Evolutionary conservation across 2,797 vertebrate genomes (phyloP), one percentile per base, ranked within the genome.

Genomic region (Zonotrichia albicollis): DNA sequence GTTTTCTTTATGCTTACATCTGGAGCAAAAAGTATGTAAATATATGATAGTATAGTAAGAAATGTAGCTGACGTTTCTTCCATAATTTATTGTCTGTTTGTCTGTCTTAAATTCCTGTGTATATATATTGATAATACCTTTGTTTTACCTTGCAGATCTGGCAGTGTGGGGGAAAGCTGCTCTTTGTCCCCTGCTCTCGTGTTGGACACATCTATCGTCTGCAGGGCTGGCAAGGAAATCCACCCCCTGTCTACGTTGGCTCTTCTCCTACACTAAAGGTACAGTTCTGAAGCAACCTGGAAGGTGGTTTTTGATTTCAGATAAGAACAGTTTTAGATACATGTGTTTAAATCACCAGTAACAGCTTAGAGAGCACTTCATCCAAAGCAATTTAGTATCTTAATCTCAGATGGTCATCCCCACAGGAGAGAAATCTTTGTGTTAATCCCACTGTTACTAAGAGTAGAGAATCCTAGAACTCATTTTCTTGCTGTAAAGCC

Each of bases 181-280:
- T 99, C 20, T 99, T 99, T 89, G 98, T 99, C 38, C 99, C 99
- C 5, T 99, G 99, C 84, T 99, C 99, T 79, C 99, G 99, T 43
- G 98, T 99, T 5, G 99, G 99, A 42, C 99, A 99, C 92, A 99
- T 99, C 95, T 99, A 99, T 97, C 99, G 99, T 81, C 98, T 99
- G 42, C 98, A 99, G 30, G 99, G 99, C 32, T 99, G 99, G 99
- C 98, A 99, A 88, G 99, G 99, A 85, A 99, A 99, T 91, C 99
- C 99, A 32, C 99, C 99, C 4, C 99, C 99, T 22, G 98, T 99
- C 62, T 99, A 99, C 0, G 98, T 99, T 29, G 99, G 99, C 42
- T 99, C 99, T 38, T 99, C 99, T 53, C 99, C 99, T n/a, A 99
- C 99, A 4, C 96, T 99, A 32, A 99, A 99, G 99, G 99, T 99